Base-by-base conservation (phyloP, 64 coral and sea anemone species). In the Montipora sp. region DNA sequence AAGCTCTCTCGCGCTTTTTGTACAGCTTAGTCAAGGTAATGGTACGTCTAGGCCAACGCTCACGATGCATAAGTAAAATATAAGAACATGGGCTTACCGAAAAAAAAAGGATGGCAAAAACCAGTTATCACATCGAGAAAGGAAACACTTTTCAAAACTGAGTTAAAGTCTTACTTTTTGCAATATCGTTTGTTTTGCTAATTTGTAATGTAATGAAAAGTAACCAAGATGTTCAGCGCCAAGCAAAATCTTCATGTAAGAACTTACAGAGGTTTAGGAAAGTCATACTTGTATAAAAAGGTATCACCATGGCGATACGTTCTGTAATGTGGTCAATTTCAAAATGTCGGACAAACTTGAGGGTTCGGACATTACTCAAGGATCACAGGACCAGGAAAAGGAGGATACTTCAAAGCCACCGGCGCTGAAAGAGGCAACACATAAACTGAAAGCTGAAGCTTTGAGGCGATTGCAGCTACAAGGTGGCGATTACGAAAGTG, bases 271-370 rank as follows among this genome's bases (percentile, higher is more conserved):
- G 63, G n/a, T 70, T 3, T 51, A 85, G 18, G 5, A 45, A 85
- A 85, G 82, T 71, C 59, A 85, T 70, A 71, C 16, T 36, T 50
- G 36, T 6, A 60, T 60, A 85, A 84, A 46, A 50, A 88, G 65
- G 23, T 75, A 73, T 98, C 59, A 78, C 80, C 89, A 94, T 98
- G 83, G 89, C 80, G 83, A 97, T 88, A 12, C 78, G 24, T 49
- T 94, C 20, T 53, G 87, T 75, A 77, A 75, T 78, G 74, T 91
- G 36, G 36, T 36, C 95, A 83, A 83, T 80, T 94, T 90, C 95
- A 98, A 98, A 87, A 98, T 98, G 95, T 98, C 95, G 89, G 95
- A 81, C 80, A 90, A 93, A 46, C 77, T 90, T 11, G 92, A 94
- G 59, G 75, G 22, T 45, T 68, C 67, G 58, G 78, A 94, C 47